Evolutionary conservation across 64 coral and sea anemone genomes (phyloP).

Genomic region (Porites lutea): DNA sequence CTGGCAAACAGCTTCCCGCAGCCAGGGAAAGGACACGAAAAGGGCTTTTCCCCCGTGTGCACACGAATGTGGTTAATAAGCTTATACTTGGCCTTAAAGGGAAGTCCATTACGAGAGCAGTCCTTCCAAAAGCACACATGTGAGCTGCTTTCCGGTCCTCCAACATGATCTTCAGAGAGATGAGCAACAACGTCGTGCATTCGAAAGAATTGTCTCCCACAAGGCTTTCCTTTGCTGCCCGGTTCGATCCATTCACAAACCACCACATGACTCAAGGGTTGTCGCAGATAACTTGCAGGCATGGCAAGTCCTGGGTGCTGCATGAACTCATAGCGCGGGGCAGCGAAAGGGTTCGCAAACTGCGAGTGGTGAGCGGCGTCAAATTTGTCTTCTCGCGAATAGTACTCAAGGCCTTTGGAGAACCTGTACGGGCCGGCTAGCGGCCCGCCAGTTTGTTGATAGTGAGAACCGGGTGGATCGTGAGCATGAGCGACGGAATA

Average conservation of each 20-base stretch:
- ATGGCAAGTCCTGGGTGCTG: conserved; percentile 88
- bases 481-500: conserved; percentile 94
- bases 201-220: conserved; percentile 94
- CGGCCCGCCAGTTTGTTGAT: conserved; percentile 56
- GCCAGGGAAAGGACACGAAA: conserved; percentile 86
- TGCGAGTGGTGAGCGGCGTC: conserved; percentile 80
- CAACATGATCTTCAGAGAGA: conserved; percentile 95
- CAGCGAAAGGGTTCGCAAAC: conserved; percentile 83
- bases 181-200: conserved; percentile 97
- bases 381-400: conserved; percentile 81
- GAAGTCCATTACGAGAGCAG: conserved; percentile 84
- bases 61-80: conserved; percentile 95
- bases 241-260: conserved; percentile 96
- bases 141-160: conserved; percentile 92
- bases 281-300: conserved; percentile 89
- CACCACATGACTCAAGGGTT: conserved; percentile 93
- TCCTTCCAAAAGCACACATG: conserved; percentile 97
- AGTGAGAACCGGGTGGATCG: conserved; percentile 77
- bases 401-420: conserved; percentile 78
- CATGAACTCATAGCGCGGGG: conserved; percentile 92
- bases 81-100: conserved; percentile 98
- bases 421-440: conserved; percentile 78
- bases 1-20: conserved; percentile 95
- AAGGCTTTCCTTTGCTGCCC: conserved; percentile 92
- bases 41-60: conserved; percentile 94